phyloP scores from a whole-genome alignment of 2,888 invertebrate species.

The Netelia inedita region DNA sequence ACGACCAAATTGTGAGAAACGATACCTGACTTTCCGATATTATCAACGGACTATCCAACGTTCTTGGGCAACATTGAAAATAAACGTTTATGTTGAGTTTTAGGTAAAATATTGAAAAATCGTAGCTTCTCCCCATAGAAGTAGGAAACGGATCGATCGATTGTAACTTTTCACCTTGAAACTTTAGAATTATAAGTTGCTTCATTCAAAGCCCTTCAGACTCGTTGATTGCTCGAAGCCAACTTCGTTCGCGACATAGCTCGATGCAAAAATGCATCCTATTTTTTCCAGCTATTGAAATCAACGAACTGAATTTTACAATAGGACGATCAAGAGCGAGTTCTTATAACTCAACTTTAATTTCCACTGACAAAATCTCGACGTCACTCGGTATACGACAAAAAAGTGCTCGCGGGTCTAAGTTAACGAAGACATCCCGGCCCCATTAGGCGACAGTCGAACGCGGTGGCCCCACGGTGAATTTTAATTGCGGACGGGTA shows the following conservation, averaged over 20 bases:
- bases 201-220: background rate
- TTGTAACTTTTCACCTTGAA: background rate
- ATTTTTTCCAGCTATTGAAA: background rate
- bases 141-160: background rate
- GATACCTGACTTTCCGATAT: no score
- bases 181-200: background rate
- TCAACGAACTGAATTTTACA: slow-evolving; percentile 50
- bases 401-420: slow-evolving; percentile 43
- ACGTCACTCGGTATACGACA: slow-evolving; percentile 43
- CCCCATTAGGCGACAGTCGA: slow-evolving; percentile 66
- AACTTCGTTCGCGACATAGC: background rate
- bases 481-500: slow-evolving; percentile 71
- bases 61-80: no score
- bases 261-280: background rate
- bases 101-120: no score
- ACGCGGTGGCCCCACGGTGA: slow-evolving; percentile 39
- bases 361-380: slow-evolving; percentile 46
- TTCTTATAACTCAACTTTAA: slow-evolving; percentile 38
- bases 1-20: no score
- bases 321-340: slow-evolving; percentile 40
- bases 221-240: background rate
- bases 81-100: no score
- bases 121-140: background rate
- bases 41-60: no score
- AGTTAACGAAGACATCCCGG: slow-evolving; percentile 69